Percentiles rank a stretch among this genome's conserved stretches.
These are phyloP conservation scores for Sminthurinus aureus DNA, from an alignment of 2,888 invertebrate species.

Conservation along the genomic window DNA sequence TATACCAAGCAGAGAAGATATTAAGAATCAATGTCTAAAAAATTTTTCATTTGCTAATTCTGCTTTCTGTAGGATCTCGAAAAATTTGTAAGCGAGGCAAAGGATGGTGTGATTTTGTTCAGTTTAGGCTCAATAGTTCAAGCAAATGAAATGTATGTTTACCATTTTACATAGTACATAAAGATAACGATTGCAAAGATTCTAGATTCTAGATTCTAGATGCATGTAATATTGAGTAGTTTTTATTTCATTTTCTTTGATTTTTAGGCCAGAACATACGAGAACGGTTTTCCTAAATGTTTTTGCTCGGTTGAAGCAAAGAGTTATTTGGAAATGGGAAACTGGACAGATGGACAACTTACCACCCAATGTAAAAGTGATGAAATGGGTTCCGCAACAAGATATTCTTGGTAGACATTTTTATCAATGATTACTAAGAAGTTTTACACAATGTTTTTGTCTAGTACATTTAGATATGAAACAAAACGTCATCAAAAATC, in stretches of 20 bases:
- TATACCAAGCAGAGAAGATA: not conserved
- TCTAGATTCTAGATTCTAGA: too few species aligned
- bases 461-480: too few species aligned
- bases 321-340: slow-evolving; percentile 86
- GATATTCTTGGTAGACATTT: not conserved
- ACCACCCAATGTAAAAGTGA: slow-evolving; percentile 68
- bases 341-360: slow-evolving; percentile 68
- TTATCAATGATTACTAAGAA: too few species aligned
- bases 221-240: too few species aligned
- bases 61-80: slow-evolving; percentile 29
- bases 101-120: slow-evolving; percentile 79
- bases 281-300: slow-evolving; percentile 77
- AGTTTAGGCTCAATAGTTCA: slow-evolving; percentile 87
- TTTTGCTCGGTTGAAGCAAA: slow-evolving; percentile 77
- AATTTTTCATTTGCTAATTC: not conserved
- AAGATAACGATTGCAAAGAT: too few species aligned
- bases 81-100: slow-evolving; percentile 62
- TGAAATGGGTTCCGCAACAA: not conserved
- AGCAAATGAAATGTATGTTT: too few species aligned
- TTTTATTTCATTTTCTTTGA: too few species aligned
- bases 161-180: too few species aligned
- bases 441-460: too few species aligned
- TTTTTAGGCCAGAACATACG: slow-evolving; percentile 76
- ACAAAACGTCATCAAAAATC: too few species aligned
- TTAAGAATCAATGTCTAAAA: not conserved